Conservation (phyloP, 2,888 invertebrate species). For the Spodoptera picta region DNA sequence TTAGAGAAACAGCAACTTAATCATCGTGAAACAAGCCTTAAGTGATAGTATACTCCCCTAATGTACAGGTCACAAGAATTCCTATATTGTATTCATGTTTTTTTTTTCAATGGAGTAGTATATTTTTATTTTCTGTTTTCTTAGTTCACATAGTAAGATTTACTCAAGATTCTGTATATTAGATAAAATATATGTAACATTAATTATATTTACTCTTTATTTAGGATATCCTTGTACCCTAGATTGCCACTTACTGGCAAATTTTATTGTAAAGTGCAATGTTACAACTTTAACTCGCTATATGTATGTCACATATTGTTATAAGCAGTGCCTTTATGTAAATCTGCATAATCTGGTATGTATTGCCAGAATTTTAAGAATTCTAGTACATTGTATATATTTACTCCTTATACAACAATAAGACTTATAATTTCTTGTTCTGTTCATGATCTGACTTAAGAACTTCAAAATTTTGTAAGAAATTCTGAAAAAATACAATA, state of each 20-base stretch:
- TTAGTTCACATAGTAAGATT: conserved; percentile 24
- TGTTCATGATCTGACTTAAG: conserved; percentile 42
- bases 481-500: conserved; percentile 54
- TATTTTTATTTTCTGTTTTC: conserved; percentile 11
- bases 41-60: conserved; percentile 27
- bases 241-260: conserved; percentile 1
- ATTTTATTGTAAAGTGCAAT: conserved; percentile 33
- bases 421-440: conserved; percentile 28
- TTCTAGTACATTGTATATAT: conserved; percentile 22
- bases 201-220: conserved; percentile 43
- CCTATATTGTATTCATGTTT: conserved; percentile 22
- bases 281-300: conserved; percentile 21
- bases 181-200: conserved; percentile 20
- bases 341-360: conserved; percentile 7
- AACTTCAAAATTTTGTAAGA: conserved; percentile 28
- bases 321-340: conserved; percentile 21
- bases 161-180: conserved; percentile 22
- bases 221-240: conserved; percentile 26
- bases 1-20: too few species aligned
- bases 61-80: conserved; percentile 31
- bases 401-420: conserved; percentile 20
- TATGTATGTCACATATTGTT: conserved; percentile 19
- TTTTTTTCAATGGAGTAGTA: conserved; percentile 26
- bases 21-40: neutral
- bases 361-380: conserved; percentile 8